These are phyloP conservation scores for Uloborus diversus DNA, from an alignment of 1,140 invertebrate genomes.

Conservation along the genomic window DNA sequence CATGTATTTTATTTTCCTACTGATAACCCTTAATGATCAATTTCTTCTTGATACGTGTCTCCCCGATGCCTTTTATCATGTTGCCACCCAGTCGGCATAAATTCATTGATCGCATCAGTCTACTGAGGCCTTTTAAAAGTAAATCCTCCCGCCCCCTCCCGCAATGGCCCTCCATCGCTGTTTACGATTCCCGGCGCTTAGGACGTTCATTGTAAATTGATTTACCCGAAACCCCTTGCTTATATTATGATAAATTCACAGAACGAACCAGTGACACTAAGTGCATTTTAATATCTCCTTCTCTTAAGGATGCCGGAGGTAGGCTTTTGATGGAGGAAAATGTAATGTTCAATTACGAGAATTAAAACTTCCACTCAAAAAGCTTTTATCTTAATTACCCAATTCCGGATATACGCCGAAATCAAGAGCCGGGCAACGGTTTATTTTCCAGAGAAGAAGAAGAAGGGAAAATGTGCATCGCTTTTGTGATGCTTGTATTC, in stretches of 20 bases:
- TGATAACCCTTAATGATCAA: no score
- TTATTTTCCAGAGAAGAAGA: constrained; percentile 15
- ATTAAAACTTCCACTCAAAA: constrained; percentile 50
- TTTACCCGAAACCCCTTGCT: neutral
- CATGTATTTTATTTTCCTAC: no score
- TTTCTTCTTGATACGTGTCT: no score
- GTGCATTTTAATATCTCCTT: constrained; percentile 43
- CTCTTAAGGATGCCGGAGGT: constrained; percentile 4
- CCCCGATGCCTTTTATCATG: no score
- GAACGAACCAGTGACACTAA: constrained; percentile 21
- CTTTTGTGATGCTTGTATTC: no score
- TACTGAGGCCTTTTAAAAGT: neutral
- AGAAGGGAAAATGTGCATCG: constrained; percentile 18
- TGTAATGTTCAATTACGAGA: constrained; percentile 49
- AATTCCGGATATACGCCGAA: constrained; percentile 21
- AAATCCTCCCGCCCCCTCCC: neutral
- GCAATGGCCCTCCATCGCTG: neutral
- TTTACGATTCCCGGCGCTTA: constrained; percentile 1
- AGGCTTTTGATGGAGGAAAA: neutral
- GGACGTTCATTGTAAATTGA: constrained; percentile 10
- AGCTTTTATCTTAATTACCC: constrained; percentile 50
- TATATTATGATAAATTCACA: constrained; percentile 35
- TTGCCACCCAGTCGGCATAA: no score
- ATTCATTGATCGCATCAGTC: no score
- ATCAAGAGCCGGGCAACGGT: neutral